phyloP scores from a whole-genome alignment of 2,888 invertebrate genomes.

The Dorcus hopei region DNA sequence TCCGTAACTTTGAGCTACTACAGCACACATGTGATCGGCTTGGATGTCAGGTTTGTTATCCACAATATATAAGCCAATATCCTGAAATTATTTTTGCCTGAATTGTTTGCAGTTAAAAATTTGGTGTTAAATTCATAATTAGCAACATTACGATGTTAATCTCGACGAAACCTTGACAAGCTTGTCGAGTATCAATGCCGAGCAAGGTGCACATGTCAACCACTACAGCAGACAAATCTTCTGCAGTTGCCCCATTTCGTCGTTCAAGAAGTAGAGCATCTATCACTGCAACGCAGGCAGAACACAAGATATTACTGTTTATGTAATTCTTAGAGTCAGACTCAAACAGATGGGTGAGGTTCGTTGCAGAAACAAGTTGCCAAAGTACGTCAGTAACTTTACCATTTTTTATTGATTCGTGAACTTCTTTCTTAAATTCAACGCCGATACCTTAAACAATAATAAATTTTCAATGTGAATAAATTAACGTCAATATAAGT shows the following conservation, averaged over 20 bases:
- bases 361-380: background rate
- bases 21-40: conserved; percentile 55
- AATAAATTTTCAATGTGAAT: background rate
- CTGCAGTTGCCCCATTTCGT: conserved; percentile 51
- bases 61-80: conserved; percentile 59
- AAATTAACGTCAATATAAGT: background rate
- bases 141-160: conserved; percentile 56
- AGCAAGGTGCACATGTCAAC: conserved; percentile 56
- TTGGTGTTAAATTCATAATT: too few species aligned
- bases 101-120: background rate
- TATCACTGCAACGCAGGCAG: conserved; percentile 51
- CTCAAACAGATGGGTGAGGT: conserved; percentile 6
- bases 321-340: conserved; percentile 1
- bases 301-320: conserved; percentile 44
- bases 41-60: conserved; percentile 53
- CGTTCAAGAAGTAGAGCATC: conserved; percentile 48
- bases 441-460: background rate
- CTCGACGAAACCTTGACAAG: conserved; percentile 61
- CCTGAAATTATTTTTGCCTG: conserved; percentile 47
- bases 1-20: conserved; percentile 51
- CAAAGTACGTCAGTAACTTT: conserved; percentile 3
- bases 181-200: conserved; percentile 55
- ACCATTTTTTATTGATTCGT: conserved; percentile 1
- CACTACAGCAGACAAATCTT: conserved; percentile 47
- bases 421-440: conserved; percentile 5